phyloP scores from a whole-genome alignment of 1,140 invertebrate species.

The Drosophila nigrodunni region DNA sequence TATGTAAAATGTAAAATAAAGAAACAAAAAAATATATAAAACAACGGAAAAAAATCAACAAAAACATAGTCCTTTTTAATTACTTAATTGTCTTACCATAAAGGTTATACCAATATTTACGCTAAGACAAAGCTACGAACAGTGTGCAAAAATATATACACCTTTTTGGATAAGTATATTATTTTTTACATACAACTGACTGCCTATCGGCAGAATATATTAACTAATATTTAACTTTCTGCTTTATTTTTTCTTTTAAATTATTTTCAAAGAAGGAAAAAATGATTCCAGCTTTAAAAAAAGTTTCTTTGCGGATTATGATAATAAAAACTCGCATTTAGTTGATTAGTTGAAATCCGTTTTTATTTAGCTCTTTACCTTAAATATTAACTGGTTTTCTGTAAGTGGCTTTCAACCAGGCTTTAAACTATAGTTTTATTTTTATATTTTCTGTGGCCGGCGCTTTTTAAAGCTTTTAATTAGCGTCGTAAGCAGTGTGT shows the following conservation, averaged over 20 bases:
- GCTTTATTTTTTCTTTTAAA: no score
- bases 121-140: no score
- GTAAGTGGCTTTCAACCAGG: slow-evolving; percentile 9
- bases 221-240: no score
- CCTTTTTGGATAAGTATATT: no score
- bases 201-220: no score
- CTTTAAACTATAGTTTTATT: slow-evolving; percentile 23
- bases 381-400: slow-evolving; percentile 27
- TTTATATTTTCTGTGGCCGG: neutral
- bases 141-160: no score
- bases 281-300: neutral
- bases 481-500: slow-evolving; percentile 41
- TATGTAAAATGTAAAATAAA: slow-evolving; percentile 83
- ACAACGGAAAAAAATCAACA: slow-evolving; percentile 40
- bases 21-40: slow-evolving; percentile 82
- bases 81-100: neutral
- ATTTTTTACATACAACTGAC: no score
- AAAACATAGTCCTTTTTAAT: neutral
- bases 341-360: slow-evolving; percentile 49
- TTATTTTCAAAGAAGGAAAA: no score
- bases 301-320: neutral
- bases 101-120: no score
- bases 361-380: slow-evolving; percentile 66
- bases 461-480: slow-evolving; percentile 36
- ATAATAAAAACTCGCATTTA: neutral